Percentiles rank a stretch among this genome's conserved stretches.
Conservation (phyloP, 2,113 vertebrate species). For the Anolis carolinensis region DNA sequence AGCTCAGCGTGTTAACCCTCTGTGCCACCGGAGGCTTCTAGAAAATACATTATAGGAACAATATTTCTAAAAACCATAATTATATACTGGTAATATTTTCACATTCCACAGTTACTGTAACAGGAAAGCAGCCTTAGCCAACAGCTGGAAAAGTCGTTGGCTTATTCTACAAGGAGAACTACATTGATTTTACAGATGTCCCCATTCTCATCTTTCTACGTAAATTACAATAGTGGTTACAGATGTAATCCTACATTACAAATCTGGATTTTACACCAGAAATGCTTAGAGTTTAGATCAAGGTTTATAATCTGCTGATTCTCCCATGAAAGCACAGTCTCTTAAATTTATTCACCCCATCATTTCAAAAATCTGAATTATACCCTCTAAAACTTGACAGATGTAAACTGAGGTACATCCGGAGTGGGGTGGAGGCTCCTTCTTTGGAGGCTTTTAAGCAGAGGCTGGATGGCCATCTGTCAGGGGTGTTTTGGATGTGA, state of each 20-base stretch:
- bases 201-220: conserved; percentile 57
- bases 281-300: background rate
- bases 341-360: too few species aligned
- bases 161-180: conserved; percentile 47
- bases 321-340: too few species aligned
- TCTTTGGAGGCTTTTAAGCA: too few species aligned
- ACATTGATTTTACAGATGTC: conserved; percentile 60
- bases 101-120: conserved; percentile 63
- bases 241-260: conserved; percentile 52
- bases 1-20: too few species aligned
- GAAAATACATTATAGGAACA: conserved; percentile 35
- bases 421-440: too few species aligned
- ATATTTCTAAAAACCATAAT: conserved; percentile 57
- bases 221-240: conserved; percentile 43
- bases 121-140: conserved; percentile 62
- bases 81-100: conserved; percentile 62
- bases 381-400: too few species aligned
- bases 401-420: too few species aligned
- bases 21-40: too few species aligned
- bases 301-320: too few species aligned
- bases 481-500: too few species aligned
- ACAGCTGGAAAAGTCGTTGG: conserved; percentile 66
- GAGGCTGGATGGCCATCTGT: too few species aligned
- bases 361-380: background rate
- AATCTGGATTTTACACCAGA: conserved; percentile 36